phyloP scores from a whole-genome alignment of 1,140 invertebrate species.

The Medauroidea extradentata region DNA sequence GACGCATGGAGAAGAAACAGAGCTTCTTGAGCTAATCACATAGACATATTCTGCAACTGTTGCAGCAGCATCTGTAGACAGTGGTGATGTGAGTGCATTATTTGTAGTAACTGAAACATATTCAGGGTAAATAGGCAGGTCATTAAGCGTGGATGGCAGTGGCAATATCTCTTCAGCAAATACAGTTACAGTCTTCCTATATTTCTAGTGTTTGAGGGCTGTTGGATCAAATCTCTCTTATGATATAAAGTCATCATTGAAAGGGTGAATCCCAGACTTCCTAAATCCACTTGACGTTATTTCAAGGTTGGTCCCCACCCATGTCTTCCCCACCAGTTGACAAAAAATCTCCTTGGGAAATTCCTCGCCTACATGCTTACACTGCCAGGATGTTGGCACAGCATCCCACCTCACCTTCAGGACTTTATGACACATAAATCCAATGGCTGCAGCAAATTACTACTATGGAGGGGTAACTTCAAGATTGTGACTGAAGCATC shows the following conservation, averaged over 20 bases:
- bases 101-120: too few species aligned
- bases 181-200: too few species aligned
- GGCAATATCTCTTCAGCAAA: too few species aligned
- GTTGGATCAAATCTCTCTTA: too few species aligned
- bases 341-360: conserved; percentile 23
- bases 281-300: conserved; percentile 24
- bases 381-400: conserved; percentile 22
- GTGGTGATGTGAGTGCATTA: too few species aligned
- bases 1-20: too few species aligned
- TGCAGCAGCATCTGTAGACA: too few species aligned
- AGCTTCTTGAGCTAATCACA: too few species aligned
- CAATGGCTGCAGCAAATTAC: conserved; percentile 34
- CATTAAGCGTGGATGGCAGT: too few species aligned
- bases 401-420: conserved; percentile 24
- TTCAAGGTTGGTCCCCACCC: conserved; percentile 24
- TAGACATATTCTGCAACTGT: too few species aligned
- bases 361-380: conserved; percentile 23
- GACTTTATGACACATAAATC: conserved; percentile 27
- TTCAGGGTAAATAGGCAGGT: too few species aligned
- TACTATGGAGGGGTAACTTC: conserved; percentile 35
- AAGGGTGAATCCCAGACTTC: conserved; percentile 29
- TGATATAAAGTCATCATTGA: not conserved
- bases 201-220: too few species aligned
- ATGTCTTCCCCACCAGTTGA: conserved; percentile 1
- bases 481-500: conserved; percentile 28